Conservation (phyloP, 2,113 vertebrate species). For the Callocephalon fimbriatum region DNA sequence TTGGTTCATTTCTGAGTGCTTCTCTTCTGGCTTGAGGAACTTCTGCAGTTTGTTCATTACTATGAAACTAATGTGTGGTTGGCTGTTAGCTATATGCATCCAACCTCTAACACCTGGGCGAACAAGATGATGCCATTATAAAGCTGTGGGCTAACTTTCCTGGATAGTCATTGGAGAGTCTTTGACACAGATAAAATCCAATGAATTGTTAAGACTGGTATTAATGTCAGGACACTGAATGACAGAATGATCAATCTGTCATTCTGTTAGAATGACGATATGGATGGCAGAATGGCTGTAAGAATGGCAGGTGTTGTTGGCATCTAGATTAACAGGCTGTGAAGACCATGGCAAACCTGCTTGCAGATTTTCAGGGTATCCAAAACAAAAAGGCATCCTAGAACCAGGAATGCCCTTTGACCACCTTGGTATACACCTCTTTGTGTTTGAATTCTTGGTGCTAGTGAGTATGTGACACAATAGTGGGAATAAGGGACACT, state of each 20-base stretch:
- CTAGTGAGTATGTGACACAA: background rate
- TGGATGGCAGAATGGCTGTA: background rate
- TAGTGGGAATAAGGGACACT: background rate
- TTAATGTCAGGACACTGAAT: background rate
- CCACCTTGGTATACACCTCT: background rate
- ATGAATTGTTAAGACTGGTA: background rate
- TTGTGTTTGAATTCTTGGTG: background rate
- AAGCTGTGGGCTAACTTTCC: background rate
- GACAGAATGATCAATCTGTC: background rate
- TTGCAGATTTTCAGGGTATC: background rate
- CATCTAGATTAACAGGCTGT: background rate
- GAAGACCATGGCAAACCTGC: background rate
- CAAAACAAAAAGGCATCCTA: background rate
- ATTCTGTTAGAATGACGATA: background rate
- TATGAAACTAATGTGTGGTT: rapidly evolving
- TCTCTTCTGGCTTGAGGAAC: background rate
- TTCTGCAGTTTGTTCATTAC: background rate
- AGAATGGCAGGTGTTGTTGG: background rate
- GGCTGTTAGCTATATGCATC: background rate
- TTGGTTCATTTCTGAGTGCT: background rate
- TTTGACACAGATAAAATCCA: background rate
- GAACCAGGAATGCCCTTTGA: background rate
- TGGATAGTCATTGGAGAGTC: background rate
- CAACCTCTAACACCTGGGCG: background rate
- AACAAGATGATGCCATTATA: background rate